These are phyloP conservation scores for Helarctos malayanus DNA, from an alignment of 2,797 vertebrate genomes.

Conservation along the genomic window DNA sequence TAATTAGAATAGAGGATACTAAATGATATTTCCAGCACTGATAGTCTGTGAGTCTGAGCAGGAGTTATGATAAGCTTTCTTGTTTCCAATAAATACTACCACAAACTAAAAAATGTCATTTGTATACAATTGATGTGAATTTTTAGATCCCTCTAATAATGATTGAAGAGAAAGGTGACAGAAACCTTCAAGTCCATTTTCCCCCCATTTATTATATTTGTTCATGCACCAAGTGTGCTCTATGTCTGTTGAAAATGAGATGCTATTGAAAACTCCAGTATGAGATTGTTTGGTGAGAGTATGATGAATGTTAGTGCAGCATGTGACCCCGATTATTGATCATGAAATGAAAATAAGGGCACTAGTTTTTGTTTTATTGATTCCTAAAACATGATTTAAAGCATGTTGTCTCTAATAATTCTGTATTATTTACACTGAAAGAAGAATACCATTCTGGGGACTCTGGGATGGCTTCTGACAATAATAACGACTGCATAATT, in stretches of 20 bases:
- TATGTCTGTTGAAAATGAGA: neutral
- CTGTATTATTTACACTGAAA: constrained; percentile 15
- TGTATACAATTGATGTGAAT: neutral
- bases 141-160: neutral
- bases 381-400: neutral
- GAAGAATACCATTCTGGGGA: neutral
- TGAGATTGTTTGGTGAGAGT: neutral
- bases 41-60: neutral
- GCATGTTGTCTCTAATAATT: neutral
- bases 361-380: neutral
- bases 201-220: neutral
- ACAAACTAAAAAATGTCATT: neutral
- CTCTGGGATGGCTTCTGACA: neutral
- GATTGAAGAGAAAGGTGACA: neutral
- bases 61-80: neutral
- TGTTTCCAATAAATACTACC: neutral
- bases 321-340: neutral
- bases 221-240: neutral
- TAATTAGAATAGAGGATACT: neutral
- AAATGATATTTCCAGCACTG: neutral
- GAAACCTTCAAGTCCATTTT: neutral
- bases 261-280: neutral
- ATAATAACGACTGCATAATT: neutral
- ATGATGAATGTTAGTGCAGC: neutral
- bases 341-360: neutral